Evolutionary conservation across 35 echinoderm and acorn worm genomes (phyloP), one percentile per base, ranked within the genome.

Genomic region (Anneissia japonica): DNA sequence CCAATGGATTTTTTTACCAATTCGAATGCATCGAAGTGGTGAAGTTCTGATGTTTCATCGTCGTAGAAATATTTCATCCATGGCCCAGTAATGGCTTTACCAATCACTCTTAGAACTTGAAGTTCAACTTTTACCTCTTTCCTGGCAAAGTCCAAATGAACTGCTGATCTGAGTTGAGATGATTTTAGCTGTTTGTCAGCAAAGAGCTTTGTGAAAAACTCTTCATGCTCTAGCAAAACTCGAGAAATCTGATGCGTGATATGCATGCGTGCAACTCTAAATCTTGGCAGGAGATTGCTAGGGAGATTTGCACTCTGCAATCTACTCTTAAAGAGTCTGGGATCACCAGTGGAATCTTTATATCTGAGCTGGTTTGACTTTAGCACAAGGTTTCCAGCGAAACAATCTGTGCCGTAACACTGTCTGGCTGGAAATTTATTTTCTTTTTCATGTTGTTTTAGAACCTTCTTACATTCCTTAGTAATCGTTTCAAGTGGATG

Each of bases 261-360:
- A 38, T 81, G 83, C 30, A 91, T 26, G 33, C 89, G 73, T 46
- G 85, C 85, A 17, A 82, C 83, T 16, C 75, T 32, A 74, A 85
- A 91, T 30, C 83, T 26, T 29, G 89, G 83, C 2, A 91, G 26
- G 6, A 81, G n/a, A 38, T 83, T 76, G 30, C n/a, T 35, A 0
- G 89, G 89, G 0, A 91, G 23, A 17, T 32, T 4, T 10, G 46
- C 72, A 16, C 86, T 77, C 38, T 81, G 34, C 46, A 86, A 81
- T 28, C 80, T 86, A 11, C 75, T 55, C 37, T 46, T 51, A 81
- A 91, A 86, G 29, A 75, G 37, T 14, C 74, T 86, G 0, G 89
- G 89, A 36, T 86, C 89, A 0, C 83, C 89, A 40, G 81, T 86
- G 0, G 55, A 82, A 91, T 86, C 46, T 40, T 91, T 86, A 37